A percentile compares a stretch with the other conserved stretches of the same genome.
Conservation (phyloP, 2,888 invertebrate species). For the Candidula unifasciata region DNA sequence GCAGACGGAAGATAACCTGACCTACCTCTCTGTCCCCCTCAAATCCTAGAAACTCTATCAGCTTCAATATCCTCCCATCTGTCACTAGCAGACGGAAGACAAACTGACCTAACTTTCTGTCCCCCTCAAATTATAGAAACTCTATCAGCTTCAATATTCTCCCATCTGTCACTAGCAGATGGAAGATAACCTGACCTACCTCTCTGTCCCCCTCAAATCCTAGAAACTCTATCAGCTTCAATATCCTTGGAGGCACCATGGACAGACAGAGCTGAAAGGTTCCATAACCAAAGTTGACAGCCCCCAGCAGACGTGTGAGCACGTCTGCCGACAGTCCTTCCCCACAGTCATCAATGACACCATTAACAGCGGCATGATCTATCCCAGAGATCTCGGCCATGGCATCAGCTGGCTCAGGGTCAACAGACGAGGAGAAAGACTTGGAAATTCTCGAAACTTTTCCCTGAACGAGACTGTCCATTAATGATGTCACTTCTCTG, state of each 20-base stretch:
- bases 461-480: slow-evolving; percentile 20
- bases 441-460: slow-evolving; percentile 21
- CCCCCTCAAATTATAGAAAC: neutral
- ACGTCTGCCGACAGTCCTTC: slow-evolving; percentile 38
- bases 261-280: slow-evolving; percentile 83
- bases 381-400: neutral
- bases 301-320: slow-evolving; percentile 81
- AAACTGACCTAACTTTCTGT: neutral
- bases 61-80: too few species aligned
- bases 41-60: too few species aligned
- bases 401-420: neutral
- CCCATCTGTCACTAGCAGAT: neutral
- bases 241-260: slow-evolving; percentile 81
- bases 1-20: too few species aligned
- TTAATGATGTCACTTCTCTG: slow-evolving; percentile 37
- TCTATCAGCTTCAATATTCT: neutral
- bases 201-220: slow-evolving; percentile 84
- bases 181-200: slow-evolving; percentile 16
- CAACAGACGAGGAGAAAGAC: slow-evolving; percentile 43
- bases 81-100: too few species aligned
- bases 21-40: too few species aligned
- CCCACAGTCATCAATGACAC: neutral
- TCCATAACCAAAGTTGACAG: slow-evolving; percentile 85
- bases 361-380: neutral
- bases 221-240: slow-evolving; percentile 82